These are phyloP conservation scores for Ceratotherium simum DNA, from an alignment of 2,113 vertebrate species.

Conservation along the genomic window DNA sequence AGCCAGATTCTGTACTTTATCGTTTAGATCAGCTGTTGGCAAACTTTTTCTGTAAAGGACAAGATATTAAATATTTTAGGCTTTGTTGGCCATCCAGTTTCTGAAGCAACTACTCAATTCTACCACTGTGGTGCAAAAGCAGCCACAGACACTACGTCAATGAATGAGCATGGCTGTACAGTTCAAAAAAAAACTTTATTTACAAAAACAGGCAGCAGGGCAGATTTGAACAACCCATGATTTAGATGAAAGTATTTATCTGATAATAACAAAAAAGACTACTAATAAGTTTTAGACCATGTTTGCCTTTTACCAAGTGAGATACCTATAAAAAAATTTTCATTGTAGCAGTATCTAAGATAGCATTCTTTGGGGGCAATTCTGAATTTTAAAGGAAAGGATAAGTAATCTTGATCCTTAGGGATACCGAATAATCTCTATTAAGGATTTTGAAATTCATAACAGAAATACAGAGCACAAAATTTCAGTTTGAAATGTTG, in stretches of 20 bases:
- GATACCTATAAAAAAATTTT: not conserved
- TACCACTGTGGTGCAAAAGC: not conserved
- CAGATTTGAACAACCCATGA: not conserved
- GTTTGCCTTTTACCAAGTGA: constrained; percentile 30
- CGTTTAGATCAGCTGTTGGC: constrained; percentile 31
- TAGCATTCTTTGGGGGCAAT: not conserved
- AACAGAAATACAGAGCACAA: constrained; percentile 17
- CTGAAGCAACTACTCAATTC: constrained; percentile 7
- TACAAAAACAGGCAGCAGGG: not conserved
- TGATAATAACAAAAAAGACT: not conserved
- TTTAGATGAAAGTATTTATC: constrained; percentile 42
- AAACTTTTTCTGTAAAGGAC: constrained; percentile 34
- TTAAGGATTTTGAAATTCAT: not conserved
- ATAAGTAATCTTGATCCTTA: not conserved
- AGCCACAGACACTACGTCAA: not conserved
- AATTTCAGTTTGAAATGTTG: constrained; percentile 54
- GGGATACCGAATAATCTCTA: not conserved
- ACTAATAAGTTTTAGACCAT: not conserved
- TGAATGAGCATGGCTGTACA: not conserved
- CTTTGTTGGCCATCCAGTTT: not conserved
- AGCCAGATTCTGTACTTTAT: constrained; percentile 44
- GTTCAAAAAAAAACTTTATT: not conserved
- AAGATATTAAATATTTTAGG: constrained; percentile 39
- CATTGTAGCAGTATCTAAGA: not conserved
- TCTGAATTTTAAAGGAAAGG: constrained; percentile 14